These are phyloP conservation scores for Guaruba guarouba DNA, from an alignment of 2,113 vertebrate species.

Conservation along the genomic window DNA sequence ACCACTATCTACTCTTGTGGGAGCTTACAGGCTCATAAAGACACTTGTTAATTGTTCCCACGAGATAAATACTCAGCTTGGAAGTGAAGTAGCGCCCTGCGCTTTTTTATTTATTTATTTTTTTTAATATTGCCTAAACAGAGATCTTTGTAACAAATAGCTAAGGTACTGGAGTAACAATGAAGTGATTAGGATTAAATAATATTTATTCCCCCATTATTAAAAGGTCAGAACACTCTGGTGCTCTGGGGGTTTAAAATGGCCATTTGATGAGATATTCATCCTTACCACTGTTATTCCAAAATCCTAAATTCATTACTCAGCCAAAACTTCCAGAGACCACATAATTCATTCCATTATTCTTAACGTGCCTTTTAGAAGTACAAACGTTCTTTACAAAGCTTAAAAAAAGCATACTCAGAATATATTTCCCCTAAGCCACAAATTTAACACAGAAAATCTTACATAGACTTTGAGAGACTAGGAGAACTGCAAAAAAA, in stretches of 20 bases:
- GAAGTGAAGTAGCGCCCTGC: not conserved
- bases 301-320: conserved; percentile 12
- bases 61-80: not conserved
- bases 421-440: not conserved
- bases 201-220: not conserved
- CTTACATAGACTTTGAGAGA: not conserved
- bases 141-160: not conserved
- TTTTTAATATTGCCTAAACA: not conserved
- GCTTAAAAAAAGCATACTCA: not conserved
- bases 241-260: not conserved
- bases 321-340: not conserved
- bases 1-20: not conserved
- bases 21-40: not conserved
- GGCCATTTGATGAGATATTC: not conserved
- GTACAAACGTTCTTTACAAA: not conserved
- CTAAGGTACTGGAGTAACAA: not conserved
- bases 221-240: not conserved
- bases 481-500: not conserved
- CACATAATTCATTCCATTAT: not conserved
- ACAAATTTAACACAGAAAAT: not conserved
- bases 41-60: not conserved
- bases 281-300: not conserved
- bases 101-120: not conserved
- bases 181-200: not conserved
- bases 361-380: not conserved